Percentiles rank a stretch among this genome's conserved stretches.
Conservation (phyloP, 1,140 invertebrate species). For the Pachypeltis micranthus region DNA sequence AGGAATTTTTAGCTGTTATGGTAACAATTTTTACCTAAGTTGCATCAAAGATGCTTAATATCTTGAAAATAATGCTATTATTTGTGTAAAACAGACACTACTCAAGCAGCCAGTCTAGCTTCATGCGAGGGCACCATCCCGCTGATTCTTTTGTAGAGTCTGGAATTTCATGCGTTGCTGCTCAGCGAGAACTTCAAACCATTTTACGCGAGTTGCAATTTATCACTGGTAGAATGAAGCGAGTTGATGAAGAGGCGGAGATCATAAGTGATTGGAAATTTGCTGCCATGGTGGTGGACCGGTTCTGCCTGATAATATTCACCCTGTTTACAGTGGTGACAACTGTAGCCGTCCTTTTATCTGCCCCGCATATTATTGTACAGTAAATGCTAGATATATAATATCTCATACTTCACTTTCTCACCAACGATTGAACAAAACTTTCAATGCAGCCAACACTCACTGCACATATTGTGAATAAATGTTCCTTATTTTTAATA, state of each 20-base stretch:
- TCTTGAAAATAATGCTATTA: not conserved
- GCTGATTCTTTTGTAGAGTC: conserved; percentile 35
- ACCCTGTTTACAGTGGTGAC: conserved; percentile 91
- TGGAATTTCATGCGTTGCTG: conserved; percentile 24
- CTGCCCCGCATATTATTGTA: conserved; percentile 91
- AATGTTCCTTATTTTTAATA: not conserved
- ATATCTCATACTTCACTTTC: not conserved
- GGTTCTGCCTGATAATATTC: conserved; percentile 94
- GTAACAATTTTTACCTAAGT: too few relatives aligned
- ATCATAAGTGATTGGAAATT: conserved; percentile 97
- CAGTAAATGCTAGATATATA: conserved; percentile 44
- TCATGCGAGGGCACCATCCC: conserved; percentile 32
- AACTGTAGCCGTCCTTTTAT: conserved; percentile 83
- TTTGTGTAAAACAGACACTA: not conserved
- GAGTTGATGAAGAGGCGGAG: conserved; percentile 80
- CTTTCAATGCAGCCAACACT: not conserved
- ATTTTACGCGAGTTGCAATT: conserved; percentile 88
- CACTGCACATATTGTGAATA: not conserved
- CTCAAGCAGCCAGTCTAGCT: conserved; percentile 3
- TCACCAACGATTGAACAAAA: not conserved
- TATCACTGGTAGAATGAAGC: conserved; percentile 81
- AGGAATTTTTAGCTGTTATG: too few relatives aligned
- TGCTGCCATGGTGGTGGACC: conserved; percentile 96
- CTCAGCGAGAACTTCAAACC: conserved; percentile 58
- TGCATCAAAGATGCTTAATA: too few relatives aligned